phyloP scores from a whole-genome alignment of 2,888 invertebrate species.

The Listrodromus nycthemerus region DNA sequence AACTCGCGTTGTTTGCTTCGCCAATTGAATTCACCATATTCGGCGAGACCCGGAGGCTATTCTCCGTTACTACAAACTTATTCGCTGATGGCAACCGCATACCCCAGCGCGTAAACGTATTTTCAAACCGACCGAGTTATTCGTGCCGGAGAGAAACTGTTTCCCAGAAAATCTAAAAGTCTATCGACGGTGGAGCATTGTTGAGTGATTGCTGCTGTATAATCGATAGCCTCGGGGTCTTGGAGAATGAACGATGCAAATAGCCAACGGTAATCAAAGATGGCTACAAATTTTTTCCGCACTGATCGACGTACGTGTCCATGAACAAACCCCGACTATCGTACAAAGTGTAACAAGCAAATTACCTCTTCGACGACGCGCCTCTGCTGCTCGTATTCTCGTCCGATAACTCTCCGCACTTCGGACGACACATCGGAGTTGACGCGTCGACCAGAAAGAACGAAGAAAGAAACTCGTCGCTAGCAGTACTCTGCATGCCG shows the following conservation, averaged over 20 bases:
- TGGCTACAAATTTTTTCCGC: not conserved
- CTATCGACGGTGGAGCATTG: not conserved
- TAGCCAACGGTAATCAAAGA: not conserved
- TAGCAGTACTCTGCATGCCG: not conserved
- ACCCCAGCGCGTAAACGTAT: slow-evolving; percentile 2
- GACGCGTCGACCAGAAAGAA: not conserved
- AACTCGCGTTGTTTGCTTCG: slow-evolving; percentile 53
- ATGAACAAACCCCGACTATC: not conserved
- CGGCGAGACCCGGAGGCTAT: slow-evolving; percentile 1
- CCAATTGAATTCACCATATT: slow-evolving; percentile 23
- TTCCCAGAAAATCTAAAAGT: slow-evolving; percentile 23
- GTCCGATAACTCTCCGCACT: not conserved
- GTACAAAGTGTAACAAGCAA: not conserved
- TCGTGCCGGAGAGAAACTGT: slow-evolving; percentile 25
- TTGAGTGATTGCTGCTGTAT: not conserved
- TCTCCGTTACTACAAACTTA: slow-evolving; percentile 14
- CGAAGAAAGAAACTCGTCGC: not conserved
- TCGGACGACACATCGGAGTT: not conserved
- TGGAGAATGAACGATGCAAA: not conserved
- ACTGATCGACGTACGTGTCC: not conserved
- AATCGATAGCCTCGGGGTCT: not conserved
- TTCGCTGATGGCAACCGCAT: slow-evolving; percentile 4
- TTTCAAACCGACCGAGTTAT: not conserved
- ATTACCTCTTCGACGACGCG: not conserved
- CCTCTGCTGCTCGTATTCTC: too few relatives aligned